phyloP scores from a whole-genome alignment of 2,888 invertebrate genomes.

The Cryptophagus acutangulus region DNA sequence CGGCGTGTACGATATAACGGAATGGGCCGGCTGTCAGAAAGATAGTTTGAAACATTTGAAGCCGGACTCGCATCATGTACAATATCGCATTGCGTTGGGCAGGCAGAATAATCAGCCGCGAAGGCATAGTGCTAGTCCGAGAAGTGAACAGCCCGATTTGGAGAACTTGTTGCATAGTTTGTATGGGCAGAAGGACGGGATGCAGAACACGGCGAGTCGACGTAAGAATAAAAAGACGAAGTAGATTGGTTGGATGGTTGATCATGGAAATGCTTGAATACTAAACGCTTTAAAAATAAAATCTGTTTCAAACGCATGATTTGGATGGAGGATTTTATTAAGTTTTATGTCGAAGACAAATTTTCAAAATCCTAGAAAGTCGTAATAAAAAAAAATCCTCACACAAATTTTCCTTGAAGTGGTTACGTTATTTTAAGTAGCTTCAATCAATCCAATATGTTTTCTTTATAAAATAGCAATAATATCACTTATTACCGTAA shows the following conservation, averaged over 20 bases:
- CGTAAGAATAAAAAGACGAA: constrained; percentile 40
- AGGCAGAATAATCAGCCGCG: constrained; percentile 45
- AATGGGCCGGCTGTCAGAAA: constrained; percentile 95
- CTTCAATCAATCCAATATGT: no score
- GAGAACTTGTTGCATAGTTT: constrained; percentile 78
- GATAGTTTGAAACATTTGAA: constrained; percentile 73
- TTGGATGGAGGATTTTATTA: no score
- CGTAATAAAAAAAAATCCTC: no score
- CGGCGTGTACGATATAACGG: constrained; percentile 91
- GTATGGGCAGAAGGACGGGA: constrained; percentile 60
- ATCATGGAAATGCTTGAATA: constrained; percentile 19
- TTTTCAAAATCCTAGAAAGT: no score
- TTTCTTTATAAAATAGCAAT: no score
- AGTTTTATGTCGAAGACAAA: no score
- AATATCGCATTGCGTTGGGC: constrained; percentile 78
- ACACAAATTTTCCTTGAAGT: no score
- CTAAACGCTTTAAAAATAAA: constrained; percentile 29
- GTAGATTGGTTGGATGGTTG: constrained; percentile 28
- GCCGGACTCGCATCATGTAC: constrained; percentile 87
- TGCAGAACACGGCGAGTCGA: constrained; percentile 34
- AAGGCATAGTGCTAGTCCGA: constrained; percentile 32
- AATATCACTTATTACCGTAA: no score
- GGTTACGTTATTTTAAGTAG: no score
- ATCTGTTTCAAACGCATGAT: constrained; percentile 30
- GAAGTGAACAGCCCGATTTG: constrained; percentile 67